Percentiles rank a stretch among this genome's conserved stretches.
Conservation (phyloP, 2,113 vertebrate species). For the Pelecanus crispus region DNA sequence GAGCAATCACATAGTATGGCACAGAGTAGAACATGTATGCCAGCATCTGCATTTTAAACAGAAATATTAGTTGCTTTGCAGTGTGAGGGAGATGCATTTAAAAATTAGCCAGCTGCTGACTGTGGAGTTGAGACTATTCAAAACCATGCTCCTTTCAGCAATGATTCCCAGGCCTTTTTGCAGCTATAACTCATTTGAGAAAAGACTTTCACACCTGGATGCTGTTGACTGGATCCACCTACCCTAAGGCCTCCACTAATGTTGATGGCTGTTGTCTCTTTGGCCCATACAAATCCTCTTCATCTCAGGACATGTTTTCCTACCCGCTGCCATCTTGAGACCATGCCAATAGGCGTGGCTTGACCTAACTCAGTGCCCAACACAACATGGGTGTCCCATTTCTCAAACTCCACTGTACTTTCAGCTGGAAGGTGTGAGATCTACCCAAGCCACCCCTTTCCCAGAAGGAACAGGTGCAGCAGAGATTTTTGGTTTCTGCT, state of each 20-base stretch:
- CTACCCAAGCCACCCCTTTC: neutral
- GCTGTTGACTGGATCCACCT: neutral
- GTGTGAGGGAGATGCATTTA: neutral
- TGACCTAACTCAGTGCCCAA: neutral
- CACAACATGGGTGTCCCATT: neutral
- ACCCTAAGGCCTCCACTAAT: neutral
- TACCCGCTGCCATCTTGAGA: neutral
- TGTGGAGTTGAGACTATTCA: neutral
- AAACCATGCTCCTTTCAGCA: neutral
- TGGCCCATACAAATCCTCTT: neutral
- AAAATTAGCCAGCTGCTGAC: neutral
- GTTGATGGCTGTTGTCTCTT: neutral
- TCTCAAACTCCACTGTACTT: neutral
- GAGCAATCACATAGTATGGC: conserved; percentile 80
- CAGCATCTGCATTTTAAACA: conserved; percentile 81
- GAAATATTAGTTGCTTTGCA: neutral
- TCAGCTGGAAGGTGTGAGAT: neutral
- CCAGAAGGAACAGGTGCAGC: neutral
- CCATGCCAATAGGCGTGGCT: neutral
- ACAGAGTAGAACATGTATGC: conserved; percentile 89
- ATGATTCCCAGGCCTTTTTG: neutral
- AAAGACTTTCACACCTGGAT: neutral
- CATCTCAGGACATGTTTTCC: neutral
- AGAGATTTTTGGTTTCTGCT: neutral
- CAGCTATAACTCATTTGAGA: neutral